Base-by-base conservation (phyloP, 2,888 invertebrate genomes). In the Eupithecia dodoneata region DNA sequence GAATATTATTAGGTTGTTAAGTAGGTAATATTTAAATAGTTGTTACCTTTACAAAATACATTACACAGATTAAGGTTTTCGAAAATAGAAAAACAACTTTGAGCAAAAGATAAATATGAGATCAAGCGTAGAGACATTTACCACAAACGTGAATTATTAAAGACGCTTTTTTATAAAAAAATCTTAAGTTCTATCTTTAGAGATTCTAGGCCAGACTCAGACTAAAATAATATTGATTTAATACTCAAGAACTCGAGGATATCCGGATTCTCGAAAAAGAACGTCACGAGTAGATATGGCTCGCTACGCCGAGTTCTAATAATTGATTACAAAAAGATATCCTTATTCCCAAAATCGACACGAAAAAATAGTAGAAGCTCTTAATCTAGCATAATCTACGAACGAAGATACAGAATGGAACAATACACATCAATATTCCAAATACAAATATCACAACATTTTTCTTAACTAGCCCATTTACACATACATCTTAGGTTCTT, bases 381-480 rank as follows among this genome's bases (percentile, higher is more conserved):
- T 30, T 49, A 12, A 47, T 47, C 47, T 70, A 47, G 30, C 45
- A 18, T 47, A 6, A 70, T 47, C 70, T 30, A 30, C 13, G 44
- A 67, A 80, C 45, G 55, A 72, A 83, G 81, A 79, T 72, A 79
- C 79, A 77, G 78, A 83, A 81, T 81, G 75, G 82, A 89, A 86
- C 84, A 87, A 89, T 91, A 92, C 90, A 76, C 76, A 76, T 74
- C 86, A 94, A 94, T 95, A 95, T 95, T 95, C 95, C 95, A 95
- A 91, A 93, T 95, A 95, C 95, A 95, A 95, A 94, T 95, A 95
- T 95, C 95, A 95, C 95, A 94, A 94, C 93, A 94, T 94, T 94
- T 93, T 89, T 88, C 93, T 94, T 94, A 94, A 83, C 82, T 88
- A 90, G 85, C 85, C 88, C 89, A 90, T 94, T 94, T 94, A 94